A percentile compares a stretch with the other conserved stretches of the same genome.
Conservation (phyloP, 2,113 vertebrate genomes). For the Camelus dromedarius region DNA sequence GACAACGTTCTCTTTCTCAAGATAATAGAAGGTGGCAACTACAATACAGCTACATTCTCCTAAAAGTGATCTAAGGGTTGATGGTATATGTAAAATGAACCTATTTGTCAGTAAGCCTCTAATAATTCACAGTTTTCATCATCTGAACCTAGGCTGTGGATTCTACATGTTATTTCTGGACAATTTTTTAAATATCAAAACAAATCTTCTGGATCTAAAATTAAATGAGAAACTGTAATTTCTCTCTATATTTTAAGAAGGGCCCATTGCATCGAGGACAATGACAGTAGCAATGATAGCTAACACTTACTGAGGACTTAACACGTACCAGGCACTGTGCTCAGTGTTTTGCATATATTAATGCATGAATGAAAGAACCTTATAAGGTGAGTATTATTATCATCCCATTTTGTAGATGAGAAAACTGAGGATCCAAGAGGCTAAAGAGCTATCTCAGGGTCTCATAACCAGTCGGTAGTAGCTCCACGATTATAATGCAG, state of each 20-base stretch:
- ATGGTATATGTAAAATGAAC: background rate
- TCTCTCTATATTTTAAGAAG: background rate
- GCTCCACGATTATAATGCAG: background rate
- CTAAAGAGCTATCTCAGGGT: background rate
- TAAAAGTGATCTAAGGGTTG: background rate
- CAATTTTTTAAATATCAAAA: background rate
- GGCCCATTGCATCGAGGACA: background rate
- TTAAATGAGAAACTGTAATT: background rate
- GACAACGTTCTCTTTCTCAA: background rate
- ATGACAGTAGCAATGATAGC: background rate
- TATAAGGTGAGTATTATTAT: background rate
- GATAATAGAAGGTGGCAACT: background rate
- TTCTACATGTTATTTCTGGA: background rate
- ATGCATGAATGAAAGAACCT: background rate
- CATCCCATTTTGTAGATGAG: background rate
- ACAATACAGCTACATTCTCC: background rate
- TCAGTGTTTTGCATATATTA: background rate
- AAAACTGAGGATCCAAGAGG: background rate
- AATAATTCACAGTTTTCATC: conserved; percentile 25
- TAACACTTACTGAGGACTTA: background rate
- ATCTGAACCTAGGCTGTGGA: background rate
- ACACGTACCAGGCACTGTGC: background rate
- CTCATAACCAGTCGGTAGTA: background rate
- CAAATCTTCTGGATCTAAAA: background rate
- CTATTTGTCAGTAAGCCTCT: background rate